Base-by-base conservation (phyloP, 2,888 invertebrate species). In the Eulithis testata region DNA sequence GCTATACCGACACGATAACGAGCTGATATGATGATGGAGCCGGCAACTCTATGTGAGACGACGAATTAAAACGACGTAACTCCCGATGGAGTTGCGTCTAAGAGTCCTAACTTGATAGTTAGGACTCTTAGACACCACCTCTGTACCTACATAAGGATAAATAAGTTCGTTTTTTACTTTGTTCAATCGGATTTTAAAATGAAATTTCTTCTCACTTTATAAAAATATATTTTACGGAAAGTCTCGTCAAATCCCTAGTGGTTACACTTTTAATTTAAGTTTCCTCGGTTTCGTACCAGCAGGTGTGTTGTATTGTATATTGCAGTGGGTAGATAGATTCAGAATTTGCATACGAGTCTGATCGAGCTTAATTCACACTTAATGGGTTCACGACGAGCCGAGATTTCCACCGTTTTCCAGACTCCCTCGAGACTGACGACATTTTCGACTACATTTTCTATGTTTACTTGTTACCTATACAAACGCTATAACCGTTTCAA, bases 331-430 rank as follows among this genome's bases (percentile, higher is more conserved):
- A 54, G 44, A 3, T 27, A 12, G 8, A 21, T 47, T 47, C 37
- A 31, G 43, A 58, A 60, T 65, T 57, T 60, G 60, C 65, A 60
- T 65, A 52, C 47, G 40, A 65, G 56, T 56, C 60, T 83, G 88
- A 88, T 85, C 80, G 80, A 75, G 81, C 85, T 90, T 90, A 89
- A 91, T 91, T 89, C 88, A 88, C 83, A 86, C 85, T 81, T 90
- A 91, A 91, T 90, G 89, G 86, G 77, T 86, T 89, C 83, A 79
- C 80, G 88, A 89, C 85, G 87, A 87, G 85, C 84, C 81, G 84
- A 80, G 90, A 90, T 64, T 64, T 47, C 44, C 51, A 55, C 50
- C 36, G 40, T 45, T 90, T 90, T 87, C 89, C 83, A 90, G 89
- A 90, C 89, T 85, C 90, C 86, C 89, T 8, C 45, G 86, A 76